Percentiles rank a stretch among this genome's conserved stretches.
These are phyloP conservation scores for Luffia ferchaultella DNA, from an alignment of 2,888 invertebrate genomes.

Conservation along the genomic window DNA sequence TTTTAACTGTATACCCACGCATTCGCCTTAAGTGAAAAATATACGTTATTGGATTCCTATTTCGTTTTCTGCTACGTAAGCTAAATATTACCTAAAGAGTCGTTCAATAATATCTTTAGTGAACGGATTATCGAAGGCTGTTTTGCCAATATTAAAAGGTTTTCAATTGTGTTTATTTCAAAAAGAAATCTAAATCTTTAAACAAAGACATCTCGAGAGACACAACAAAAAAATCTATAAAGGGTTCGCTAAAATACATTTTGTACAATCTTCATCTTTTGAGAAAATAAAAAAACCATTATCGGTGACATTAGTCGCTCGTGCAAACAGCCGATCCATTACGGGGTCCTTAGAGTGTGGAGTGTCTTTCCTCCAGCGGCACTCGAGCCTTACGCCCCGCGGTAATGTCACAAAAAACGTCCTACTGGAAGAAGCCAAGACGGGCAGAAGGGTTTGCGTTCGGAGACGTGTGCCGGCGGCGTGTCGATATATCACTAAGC, in stretches of 20 bases:
- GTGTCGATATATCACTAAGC: constrained; percentile 13
- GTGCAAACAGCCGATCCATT: constrained; percentile 17
- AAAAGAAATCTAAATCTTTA: no score
- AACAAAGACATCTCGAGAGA: no score
- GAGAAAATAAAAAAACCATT: constrained; percentile 3
- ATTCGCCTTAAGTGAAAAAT: no score
- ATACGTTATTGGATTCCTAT: no score
- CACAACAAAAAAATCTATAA: not conserved
- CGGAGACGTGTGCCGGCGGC: constrained; percentile 30
- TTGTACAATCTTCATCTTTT: not conserved
- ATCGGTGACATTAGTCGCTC: constrained; percentile 20
- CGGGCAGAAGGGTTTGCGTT: constrained; percentile 23
- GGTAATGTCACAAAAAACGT: constrained; percentile 4
- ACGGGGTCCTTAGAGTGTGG: constrained; percentile 1
- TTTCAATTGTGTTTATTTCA: no score
- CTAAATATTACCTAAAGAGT: no score
- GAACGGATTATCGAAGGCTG: no score
- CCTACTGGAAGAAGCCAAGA: constrained; percentile 16
- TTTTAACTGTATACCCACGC: no score
- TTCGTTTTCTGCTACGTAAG: no score
- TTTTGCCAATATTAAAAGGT: no score
- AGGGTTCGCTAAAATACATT: constrained; percentile 1
- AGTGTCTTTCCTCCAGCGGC: constrained; percentile 1
- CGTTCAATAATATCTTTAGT: no score
- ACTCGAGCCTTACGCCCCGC: not conserved